Conservation (phyloP, 2,797 vertebrate species). For the Sparus aurata region DNA sequence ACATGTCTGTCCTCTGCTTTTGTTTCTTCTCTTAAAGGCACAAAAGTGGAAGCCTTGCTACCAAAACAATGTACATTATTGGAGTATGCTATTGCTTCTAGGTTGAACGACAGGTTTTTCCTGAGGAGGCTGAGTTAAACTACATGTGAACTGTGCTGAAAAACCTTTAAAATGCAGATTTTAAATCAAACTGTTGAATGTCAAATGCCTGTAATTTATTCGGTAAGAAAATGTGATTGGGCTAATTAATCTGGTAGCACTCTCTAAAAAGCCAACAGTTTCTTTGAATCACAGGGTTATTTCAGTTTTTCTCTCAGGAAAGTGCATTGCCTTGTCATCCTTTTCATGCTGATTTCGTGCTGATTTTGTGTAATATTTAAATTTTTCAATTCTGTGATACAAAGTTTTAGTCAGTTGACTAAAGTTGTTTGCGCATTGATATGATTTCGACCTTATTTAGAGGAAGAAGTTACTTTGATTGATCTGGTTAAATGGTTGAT, state of each 20-base stretch:
- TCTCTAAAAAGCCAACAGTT: not conserved
- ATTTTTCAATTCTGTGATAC: not conserved
- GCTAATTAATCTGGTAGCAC: not conserved
- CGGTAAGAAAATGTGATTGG: not conserved
- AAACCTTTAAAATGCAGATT: conserved; percentile 1
- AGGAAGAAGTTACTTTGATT: too few relatives aligned
- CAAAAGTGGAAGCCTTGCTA: not conserved
- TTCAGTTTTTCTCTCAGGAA: not conserved
- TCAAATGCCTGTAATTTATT: not conserved
- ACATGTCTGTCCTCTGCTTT: not conserved
- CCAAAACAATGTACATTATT: not conserved
- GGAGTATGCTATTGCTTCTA: not conserved
- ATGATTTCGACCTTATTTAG: too few relatives aligned
- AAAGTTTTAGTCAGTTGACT: not conserved
- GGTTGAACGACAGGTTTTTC: not conserved
- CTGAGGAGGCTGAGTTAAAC: not conserved
- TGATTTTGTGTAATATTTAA: not conserved
- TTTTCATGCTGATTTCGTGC: not conserved
- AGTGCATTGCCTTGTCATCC: not conserved
- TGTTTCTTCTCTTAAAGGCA: too few relatives aligned
- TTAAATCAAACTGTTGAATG: not conserved
- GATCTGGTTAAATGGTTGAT: conserved; percentile 6
- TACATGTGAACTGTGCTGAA: too few relatives aligned
- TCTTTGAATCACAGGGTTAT: not conserved
- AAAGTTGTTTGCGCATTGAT: not conserved